Base-by-base conservation (phyloP, 30 jellyfish, hydroid and myxozoan genomes). In the Turritopsis rubra region DNA sequence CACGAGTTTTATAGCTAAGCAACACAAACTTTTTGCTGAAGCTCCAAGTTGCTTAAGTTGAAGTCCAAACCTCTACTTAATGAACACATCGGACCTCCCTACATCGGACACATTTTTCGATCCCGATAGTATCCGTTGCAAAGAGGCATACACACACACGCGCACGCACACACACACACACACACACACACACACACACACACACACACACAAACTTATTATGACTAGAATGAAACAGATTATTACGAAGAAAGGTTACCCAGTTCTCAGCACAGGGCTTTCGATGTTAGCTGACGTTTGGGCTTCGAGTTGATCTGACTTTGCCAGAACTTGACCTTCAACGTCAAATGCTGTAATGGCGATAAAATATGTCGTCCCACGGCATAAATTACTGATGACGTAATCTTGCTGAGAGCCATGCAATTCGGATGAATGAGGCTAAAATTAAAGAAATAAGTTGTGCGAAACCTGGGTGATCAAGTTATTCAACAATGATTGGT, bases 281-380 rank as follows among this genome's bases (percentile, higher is more conserved):
- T 81, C 93, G 29, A 87, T 29, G 24, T 18, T 60, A 1, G 95
- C 92, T n/a, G 84, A 18, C 0, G 95, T 87, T 31, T 87, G 93
- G 23, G 71, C 89, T 1, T 73, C 73, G 5, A 87, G 77, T 81
- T 87, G 92, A n/a, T 71, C 31, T 26, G 91, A 76, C 23, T 72
- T 71, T 7, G 95, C 95, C 1, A 87, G 41, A 9, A 75, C 25
- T n/a, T n/a, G 66, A 18, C 85, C 85, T 28, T 71, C 72, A 16
- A n/a, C 66, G 72, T 87, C 54, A 52, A 23, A 73, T n/a, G 95
- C 95, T 29, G 88, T 21, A 17, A 87, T 70, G 26, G 26, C 53
- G n/a, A 87, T 27, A 71, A 68, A 87, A 20, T 78, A 82, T 28
- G 95, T 28, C 53, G 93, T 52, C 16, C 95, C 95, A 9, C 52